A percentile compares a stretch with the other conserved stretches of the same genome.
Evolutionary conservation across 2,797 vertebrate genomes (phyloP).

Genomic region (Mus spretus): DNA sequence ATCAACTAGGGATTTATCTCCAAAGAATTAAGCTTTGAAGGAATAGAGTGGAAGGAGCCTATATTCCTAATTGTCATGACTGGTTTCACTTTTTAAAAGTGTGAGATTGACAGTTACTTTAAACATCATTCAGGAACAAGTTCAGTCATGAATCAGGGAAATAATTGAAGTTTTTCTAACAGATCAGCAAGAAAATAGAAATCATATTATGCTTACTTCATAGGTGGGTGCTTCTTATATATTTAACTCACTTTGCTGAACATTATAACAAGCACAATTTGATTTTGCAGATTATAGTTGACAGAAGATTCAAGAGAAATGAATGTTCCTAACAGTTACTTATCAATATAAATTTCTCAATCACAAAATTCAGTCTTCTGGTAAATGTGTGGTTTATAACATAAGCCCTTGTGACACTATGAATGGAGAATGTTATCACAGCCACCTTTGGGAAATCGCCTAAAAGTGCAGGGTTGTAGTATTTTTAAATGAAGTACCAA

Average conservation of each 20-base stretch:
- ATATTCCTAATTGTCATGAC: not conserved
- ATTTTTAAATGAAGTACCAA: constrained; percentile 63
- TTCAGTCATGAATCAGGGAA: constrained; percentile 35
- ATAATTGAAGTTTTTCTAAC: constrained; percentile 60
- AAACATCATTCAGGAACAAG: not conserved
- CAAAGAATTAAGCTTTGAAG: not conserved
- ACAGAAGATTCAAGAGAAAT: constrained; percentile 69
- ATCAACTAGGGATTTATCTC: not conserved
- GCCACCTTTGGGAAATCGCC: constrained; percentile 61
- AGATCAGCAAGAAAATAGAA: constrained; percentile 57
- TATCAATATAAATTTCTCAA: constrained; percentile 59
- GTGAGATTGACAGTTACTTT: constrained; percentile 42
- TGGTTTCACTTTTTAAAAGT: constrained; percentile 6
- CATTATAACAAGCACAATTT: constrained; percentile 60
- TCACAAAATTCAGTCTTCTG: constrained; percentile 55
- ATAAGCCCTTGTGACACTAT: not conserved
- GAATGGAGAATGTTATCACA: constrained; percentile 39
- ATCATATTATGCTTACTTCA: constrained; percentile 3
- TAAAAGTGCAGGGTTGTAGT: constrained; percentile 47
- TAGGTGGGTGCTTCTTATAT: constrained; percentile 46
- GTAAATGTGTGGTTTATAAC: constrained; percentile 54
- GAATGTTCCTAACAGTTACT: constrained; percentile 50
- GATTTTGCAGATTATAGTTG: constrained; percentile 53
- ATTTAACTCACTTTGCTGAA: constrained; percentile 66
- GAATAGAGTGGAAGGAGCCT: not conserved